A percentile compares a stretch with the other conserved stretches of the same genome.
Evolutionary conservation across 2,888 invertebrate species (phyloP).

Genomic region (Tenthredo notha): DNA sequence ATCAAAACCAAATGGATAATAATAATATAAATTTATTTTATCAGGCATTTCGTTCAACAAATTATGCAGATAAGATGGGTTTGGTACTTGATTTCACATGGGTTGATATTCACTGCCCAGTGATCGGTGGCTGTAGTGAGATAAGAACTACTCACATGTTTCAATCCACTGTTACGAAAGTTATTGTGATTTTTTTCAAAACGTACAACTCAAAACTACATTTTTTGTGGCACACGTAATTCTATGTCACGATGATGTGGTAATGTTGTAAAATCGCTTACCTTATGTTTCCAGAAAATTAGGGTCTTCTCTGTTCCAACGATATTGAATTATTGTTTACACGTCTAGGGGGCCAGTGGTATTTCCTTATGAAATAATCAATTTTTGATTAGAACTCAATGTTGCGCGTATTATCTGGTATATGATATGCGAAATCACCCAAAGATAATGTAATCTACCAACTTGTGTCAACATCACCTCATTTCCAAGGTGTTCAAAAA

Average conservation of each 20-base stretch:
- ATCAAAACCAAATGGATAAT: background rate
- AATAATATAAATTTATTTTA: background rate
- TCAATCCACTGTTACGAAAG: background rate
- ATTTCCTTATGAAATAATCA: background rate
- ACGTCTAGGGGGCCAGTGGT: background rate
- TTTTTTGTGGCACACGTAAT: background rate
- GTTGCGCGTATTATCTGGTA: background rate
- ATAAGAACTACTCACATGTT: too few species aligned
- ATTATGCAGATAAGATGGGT: background rate
- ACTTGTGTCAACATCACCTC: background rate
- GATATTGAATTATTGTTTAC: background rate
- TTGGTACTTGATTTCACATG: background rate
- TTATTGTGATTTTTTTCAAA: too few species aligned
- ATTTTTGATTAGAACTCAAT: background rate
- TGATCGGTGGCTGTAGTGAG: background rate
- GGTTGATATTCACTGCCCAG: background rate
- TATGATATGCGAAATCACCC: background rate
- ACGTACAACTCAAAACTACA: background rate
- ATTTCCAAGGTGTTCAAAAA: background rate
- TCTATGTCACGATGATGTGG: too few species aligned
- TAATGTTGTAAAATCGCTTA: background rate
- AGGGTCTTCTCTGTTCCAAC: background rate
- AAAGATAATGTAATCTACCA: background rate
- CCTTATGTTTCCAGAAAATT: background rate
- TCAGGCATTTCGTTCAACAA: slow-evolving; percentile 74